phyloP scores from a whole-genome alignment of 1,140 invertebrate genomes.

The Drosophila kikkawai region DNA sequence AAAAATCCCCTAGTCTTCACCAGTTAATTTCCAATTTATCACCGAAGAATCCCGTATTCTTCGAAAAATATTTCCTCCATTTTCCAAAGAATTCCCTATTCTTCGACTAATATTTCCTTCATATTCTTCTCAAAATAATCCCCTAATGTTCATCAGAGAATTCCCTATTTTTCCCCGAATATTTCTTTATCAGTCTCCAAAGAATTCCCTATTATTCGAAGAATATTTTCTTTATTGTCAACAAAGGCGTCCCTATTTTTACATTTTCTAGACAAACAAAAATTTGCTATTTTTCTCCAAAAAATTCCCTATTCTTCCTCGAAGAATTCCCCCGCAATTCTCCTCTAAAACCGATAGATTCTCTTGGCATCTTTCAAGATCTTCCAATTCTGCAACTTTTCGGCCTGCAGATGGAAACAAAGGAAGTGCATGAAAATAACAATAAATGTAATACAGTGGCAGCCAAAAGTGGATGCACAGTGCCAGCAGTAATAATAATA shows the following conservation, averaged over 20 bases:
- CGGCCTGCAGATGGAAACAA: not conserved
- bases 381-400: conserved; percentile 8
- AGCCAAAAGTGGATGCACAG: conserved; percentile 35
- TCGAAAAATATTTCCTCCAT: not conserved
- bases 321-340: not conserved
- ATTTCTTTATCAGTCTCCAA: not conserved
- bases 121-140: not conserved
- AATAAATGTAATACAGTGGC: conserved; percentile 43
- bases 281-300: not conserved
- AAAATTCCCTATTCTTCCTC: not conserved
- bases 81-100: too few species aligned
- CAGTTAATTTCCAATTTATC: not conserved
- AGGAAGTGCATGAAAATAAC: conserved; percentile 45
- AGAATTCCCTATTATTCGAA: not conserved
- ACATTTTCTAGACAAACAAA: not conserved
- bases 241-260: too few species aligned
- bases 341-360: not conserved
- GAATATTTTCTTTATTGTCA: not conserved
- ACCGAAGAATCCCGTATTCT: not conserved
- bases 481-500: conserved; percentile 29
- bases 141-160: not conserved
- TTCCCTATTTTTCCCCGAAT: too few species aligned
- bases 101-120: not conserved
- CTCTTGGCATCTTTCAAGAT: not conserved
- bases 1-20: not conserved